Base-by-base conservation (phyloP, 1,140 invertebrate species). In the Drosophila yakuba region DNA sequence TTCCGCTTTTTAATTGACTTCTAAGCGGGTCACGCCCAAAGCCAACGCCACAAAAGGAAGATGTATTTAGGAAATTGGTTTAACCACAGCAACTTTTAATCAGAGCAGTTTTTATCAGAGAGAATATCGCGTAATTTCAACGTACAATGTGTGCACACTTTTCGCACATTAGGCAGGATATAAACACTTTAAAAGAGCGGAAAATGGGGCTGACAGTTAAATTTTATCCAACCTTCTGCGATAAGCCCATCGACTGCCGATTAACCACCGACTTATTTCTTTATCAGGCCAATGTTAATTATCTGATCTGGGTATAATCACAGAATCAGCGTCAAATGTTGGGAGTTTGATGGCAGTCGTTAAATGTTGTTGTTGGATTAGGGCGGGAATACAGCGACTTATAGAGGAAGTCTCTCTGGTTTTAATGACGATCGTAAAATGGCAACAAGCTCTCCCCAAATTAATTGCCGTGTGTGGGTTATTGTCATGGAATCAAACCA, bases 1-100 rank as follows among this genome's bases (percentile, higher is more conserved):
- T 88, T 88, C 83, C 83, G 84, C 83, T 76, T 78, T 66, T 82
- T 72, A 82, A 86, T 76, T 76, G 72, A 82, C 75, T 79, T 80
- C 81, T 77, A 83, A 83, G 63, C 41, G 64, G 23, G 58, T 43
- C 44, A 76, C 55, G 80, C 74, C 79, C 44, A 36, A 45, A 47
- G 36, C 50, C 47, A 74, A 50, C 36, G 58, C 55, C 50, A 58
- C 5, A 36, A 5, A 14, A 20, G n/a, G 23, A 59, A 68, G n/a
- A 35, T 4, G 38, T n/a, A n/a, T n/a, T n/a, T n/a, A n/a, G n/a
- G n/a, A n/a, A n/a, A n/a, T n/a, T n/a, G n/a, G n/a, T n/a, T n/a
- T n/a, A n/a, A n/a, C n/a, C n/a, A n/a, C n/a, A n/a, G n/a, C n/a
- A n/a, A n/a, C n/a, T n/a, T n/a, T n/a, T n/a, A n/a, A n/a, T n/a